Conservation (phyloP, 2,797 vertebrate species). For the Halcyon badia region DNA sequence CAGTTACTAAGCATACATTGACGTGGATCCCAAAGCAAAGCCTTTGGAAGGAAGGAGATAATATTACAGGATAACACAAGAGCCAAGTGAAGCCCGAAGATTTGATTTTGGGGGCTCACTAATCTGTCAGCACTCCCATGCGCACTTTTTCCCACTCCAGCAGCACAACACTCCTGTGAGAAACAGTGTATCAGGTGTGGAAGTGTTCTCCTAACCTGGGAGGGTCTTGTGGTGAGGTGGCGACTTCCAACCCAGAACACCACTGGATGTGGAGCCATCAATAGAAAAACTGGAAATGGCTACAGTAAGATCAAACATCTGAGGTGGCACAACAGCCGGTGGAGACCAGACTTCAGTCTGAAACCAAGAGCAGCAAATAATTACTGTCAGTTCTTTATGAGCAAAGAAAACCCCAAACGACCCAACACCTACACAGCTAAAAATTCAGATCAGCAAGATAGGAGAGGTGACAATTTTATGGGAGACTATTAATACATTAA, state of each 20-base stretch:
- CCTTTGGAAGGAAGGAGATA: background rate
- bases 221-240: background rate
- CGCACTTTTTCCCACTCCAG: background rate
- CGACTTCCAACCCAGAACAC: background rate
- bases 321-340: background rate
- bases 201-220: background rate
- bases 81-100: background rate
- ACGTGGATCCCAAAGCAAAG: background rate
- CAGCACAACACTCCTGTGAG: too few relatives aligned
- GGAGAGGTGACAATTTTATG: background rate
- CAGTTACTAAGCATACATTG: background rate
- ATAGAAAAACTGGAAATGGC: background rate
- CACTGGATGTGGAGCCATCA: background rate
- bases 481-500: background rate
- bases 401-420: rapidly evolving
- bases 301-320: background rate
- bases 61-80: background rate
- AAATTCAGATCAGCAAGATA: background rate
- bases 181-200: rapidly evolving
- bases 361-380: background rate
- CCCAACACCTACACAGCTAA: background rate
- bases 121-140: background rate
- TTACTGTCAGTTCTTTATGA: background rate
- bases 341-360: background rate
- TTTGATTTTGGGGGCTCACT: background rate